Evolutionary conservation across 1,140 invertebrate genomes (phyloP).

Genomic region (Andricus grossulariae): DNA sequence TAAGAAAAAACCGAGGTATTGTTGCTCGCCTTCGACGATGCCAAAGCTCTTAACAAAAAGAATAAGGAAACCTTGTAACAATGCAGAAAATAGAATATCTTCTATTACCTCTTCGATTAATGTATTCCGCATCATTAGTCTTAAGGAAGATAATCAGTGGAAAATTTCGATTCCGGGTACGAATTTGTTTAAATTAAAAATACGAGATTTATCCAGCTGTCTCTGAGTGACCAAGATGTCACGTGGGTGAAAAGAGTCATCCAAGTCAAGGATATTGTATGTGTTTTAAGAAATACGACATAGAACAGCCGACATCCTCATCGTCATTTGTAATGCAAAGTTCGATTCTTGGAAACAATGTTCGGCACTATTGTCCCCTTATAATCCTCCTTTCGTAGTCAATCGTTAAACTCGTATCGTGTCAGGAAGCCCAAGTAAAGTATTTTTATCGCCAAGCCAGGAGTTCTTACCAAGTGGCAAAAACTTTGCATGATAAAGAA

Average conservation of each 20-base stretch:
- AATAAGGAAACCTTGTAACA: background rate
- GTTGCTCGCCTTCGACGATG: constrained; percentile 26
- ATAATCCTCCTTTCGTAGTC: constrained; percentile 54
- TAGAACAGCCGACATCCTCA: constrained; percentile 38
- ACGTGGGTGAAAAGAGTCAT: constrained; percentile 48
- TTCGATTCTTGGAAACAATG: constrained; percentile 58
- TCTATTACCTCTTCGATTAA: background rate
- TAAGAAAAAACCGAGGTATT: constrained; percentile 38
- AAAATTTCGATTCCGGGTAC: background rate
- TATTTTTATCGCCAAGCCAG: constrained; percentile 56
- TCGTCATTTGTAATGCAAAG: constrained; percentile 64
- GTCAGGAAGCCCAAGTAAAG: constrained; percentile 53
- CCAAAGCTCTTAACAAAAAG: background rate
- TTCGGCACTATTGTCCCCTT: constrained; percentile 54
- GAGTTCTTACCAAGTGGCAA: constrained; percentile 54
- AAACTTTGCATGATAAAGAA: constrained; percentile 54
- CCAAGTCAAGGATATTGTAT: constrained; percentile 38
- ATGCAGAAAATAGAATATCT: constrained; percentile 11
- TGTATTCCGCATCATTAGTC: too few relatives aligned
- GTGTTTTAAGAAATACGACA: background rate
- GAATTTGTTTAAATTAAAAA: constrained; percentile 27
- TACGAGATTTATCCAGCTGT: background rate
- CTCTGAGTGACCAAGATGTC: background rate
- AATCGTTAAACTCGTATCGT: constrained; percentile 48
- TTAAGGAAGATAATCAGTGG: background rate